phyloP scores from a whole-genome alignment of 2,888 invertebrate genomes.

The Chorisops tibialis region DNA sequence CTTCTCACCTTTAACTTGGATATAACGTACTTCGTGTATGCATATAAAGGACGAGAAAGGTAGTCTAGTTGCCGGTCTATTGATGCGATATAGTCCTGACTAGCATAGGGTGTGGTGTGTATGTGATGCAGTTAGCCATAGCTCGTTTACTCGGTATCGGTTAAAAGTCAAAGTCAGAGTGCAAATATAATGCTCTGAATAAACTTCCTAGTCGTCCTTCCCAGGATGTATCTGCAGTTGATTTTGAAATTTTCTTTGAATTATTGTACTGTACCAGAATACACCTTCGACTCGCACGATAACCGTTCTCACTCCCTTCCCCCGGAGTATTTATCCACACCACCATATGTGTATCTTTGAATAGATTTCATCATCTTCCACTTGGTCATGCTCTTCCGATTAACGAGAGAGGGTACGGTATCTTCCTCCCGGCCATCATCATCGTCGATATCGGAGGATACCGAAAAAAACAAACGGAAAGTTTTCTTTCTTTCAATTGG shows the following conservation, averaged over 20 bases:
- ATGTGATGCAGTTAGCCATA: constrained; percentile 1
- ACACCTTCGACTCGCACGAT: not conserved
- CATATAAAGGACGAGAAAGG: no score
- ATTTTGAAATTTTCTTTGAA: constrained; percentile 31
- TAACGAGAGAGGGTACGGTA: constrained; percentile 16
- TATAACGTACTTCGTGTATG: no score
- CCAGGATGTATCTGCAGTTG: constrained; percentile 26
- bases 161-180: constrained; percentile 22
- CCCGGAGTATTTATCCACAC: constrained; percentile 1
- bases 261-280: constrained; percentile 12
- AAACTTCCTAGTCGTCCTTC: not conserved
- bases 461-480: not conserved
- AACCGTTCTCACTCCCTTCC: not conserved
- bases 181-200: constrained; percentile 26
- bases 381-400: constrained; percentile 31
- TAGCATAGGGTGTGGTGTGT: not conserved
- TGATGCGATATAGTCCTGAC: not conserved
- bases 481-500: constrained; percentile 12
- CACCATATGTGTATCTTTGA: constrained; percentile 9
- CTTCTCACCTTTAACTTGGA: not conserved
- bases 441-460: not conserved
- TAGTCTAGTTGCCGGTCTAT: not conserved
- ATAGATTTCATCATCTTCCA: constrained; percentile 22
- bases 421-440: not conserved
- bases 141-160: not conserved